These are phyloP conservation scores for Myocastor coypus DNA, from an alignment of 2,113 vertebrate species.

Conservation along the genomic window DNA sequence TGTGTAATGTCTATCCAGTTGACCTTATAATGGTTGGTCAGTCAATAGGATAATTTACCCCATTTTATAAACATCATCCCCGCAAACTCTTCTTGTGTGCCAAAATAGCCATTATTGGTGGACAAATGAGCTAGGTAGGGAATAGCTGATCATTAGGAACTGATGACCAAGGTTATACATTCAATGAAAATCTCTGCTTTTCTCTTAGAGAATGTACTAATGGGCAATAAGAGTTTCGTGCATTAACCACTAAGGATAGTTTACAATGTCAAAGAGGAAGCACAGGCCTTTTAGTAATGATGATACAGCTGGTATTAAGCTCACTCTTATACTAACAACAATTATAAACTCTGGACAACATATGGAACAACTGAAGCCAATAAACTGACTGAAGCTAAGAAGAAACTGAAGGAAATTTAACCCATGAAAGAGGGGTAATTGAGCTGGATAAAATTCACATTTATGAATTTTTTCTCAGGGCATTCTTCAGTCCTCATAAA, in stretches of 20 bases:
- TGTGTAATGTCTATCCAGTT: background rate
- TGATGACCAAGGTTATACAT: background rate
- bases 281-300: background rate
- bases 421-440: background rate
- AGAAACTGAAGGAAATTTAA: background rate
- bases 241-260: background rate
- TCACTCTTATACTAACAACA: background rate
- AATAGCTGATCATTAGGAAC: background rate
- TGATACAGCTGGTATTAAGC: background rate
- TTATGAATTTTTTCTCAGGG: background rate
- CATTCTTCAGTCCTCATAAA: background rate
- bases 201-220: conserved; percentile 18
- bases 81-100: conserved; percentile 5
- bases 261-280: background rate
- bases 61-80: conserved; percentile 34
- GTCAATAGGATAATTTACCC: conserved; percentile 5
- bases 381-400: background rate
- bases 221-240: background rate
- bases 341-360: background rate
- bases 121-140: background rate
- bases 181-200: background rate
- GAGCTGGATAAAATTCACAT: conserved; percentile 20
- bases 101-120: background rate
- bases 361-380: background rate
- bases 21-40: background rate